Base-by-base conservation (phyloP, 35 echinoderm and acorn worm species). In the Ophiothrix spiculata region DNA sequence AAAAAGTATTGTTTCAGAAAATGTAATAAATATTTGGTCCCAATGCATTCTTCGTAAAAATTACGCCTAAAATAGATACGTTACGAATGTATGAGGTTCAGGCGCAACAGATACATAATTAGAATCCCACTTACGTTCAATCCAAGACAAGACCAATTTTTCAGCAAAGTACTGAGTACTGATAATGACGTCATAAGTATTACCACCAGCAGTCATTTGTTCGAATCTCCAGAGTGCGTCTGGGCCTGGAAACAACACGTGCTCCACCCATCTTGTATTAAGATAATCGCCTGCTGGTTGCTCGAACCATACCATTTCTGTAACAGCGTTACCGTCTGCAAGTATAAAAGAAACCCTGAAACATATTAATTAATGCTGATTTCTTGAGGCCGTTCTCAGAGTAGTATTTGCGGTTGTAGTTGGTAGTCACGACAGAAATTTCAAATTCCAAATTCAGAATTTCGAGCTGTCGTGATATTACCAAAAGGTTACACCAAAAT, bases 271-370 rank as follows among this genome's bases (percentile, higher is more conserved):
- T 4, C 82, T 64, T 80, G 39, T 36, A 40, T 64, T 45, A 17
- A 90, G n/a, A 1, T 86, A 83, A 40, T 92, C 82, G 0, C 81
- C 90, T 28, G 41, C 64, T 32, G 94, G 94, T 28, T 97, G 90
- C 31, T 97, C 86, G 29, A 91, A 78, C 94, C 94, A 97, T 31
- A 97, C 86, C 90, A 97, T 89, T 60, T 92, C 85, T 4, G 90
- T 90, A 23, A 82, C 40, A 31, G 40, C 80, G 25, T 49, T 10
- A 8, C 80, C 80, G 33, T 82, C 80, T 82, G 31, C n/a, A 45
- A 56, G 29, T 31, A 77, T 17, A 77, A 31, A 32, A 36, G 1
- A 0, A 77, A 77, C 23, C n/a, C 21, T 3, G 34, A 75, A 33
- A 32, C 1, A 14, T 31, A 32, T n/a, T n/a, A 19, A 49, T 10